These are phyloP conservation scores for Diplodus sargus DNA, from an alignment of 2,797 vertebrate species.

Conservation along the genomic window DNA sequence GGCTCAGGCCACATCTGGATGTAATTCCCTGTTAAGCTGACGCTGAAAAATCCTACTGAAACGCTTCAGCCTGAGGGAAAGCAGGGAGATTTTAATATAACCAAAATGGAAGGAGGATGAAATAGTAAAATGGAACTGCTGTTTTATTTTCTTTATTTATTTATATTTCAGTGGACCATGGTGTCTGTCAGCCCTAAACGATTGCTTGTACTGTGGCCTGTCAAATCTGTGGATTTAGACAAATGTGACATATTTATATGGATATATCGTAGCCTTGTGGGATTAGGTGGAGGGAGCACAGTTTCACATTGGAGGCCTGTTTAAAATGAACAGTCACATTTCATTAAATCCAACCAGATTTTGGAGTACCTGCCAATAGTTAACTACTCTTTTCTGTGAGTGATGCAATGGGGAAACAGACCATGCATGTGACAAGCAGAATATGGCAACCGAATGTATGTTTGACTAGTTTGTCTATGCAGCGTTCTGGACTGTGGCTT, in stretches of 20 bases:
- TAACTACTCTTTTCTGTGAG: constrained; percentile 57
- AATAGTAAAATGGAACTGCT: constrained; percentile 61
- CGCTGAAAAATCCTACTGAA: constrained; percentile 54
- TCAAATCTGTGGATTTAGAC: constrained; percentile 72
- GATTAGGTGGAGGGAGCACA: constrained; percentile 70
- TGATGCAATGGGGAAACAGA: constrained; percentile 58
- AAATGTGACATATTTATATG: constrained; percentile 82
- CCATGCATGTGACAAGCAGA: constrained; percentile 49
- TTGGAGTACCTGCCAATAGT: constrained; percentile 73
- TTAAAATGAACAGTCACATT: constrained; percentile 80
- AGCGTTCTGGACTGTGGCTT: constrained; percentile 28
- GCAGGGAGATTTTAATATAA: constrained; percentile 58
- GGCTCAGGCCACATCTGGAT: constrained; percentile 81
- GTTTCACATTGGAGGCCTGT: constrained; percentile 68
- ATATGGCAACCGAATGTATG: constrained; percentile 38
- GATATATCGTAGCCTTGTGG: constrained; percentile 69
- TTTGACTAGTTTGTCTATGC: constrained; percentile 44
- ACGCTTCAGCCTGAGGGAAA: constrained; percentile 54
- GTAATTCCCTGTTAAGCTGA: constrained; percentile 64
- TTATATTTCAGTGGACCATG: constrained; percentile 41
- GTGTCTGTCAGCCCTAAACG: constrained; percentile 57
- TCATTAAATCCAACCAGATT: constrained; percentile 78
- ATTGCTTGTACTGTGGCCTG: constrained; percentile 57
- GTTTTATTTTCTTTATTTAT: constrained; percentile 57
- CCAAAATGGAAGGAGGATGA: constrained; percentile 61